Evolutionary conservation across 2,888 invertebrate species (phyloP).

Genomic region (Corythucha ciliata): DNA sequence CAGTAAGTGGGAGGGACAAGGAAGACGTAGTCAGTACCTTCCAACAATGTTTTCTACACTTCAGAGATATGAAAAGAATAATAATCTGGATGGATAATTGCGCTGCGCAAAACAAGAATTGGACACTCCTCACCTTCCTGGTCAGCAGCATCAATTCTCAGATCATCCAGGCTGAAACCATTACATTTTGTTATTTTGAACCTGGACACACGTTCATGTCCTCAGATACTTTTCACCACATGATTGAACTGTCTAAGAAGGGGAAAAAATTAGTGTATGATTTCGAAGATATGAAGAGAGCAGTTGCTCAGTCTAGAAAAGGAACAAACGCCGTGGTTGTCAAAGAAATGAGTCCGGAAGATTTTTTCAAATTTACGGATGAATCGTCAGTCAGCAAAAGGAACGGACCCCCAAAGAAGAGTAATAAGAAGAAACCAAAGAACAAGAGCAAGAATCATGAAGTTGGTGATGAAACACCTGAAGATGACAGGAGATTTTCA

Average conservation of each 20-base stretch:
- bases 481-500: background rate
- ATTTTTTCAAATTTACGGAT: constrained; percentile 9
- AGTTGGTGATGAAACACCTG: constrained; percentile 2
- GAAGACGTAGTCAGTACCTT: constrained; percentile 23
- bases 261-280: constrained; percentile 10
- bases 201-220: constrained; percentile 25
- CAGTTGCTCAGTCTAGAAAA: background rate
- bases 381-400: constrained; percentile 3
- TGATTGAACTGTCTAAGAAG: constrained; percentile 21
- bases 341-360: constrained; percentile 1
- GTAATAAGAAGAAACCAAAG: no score
- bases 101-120: constrained; percentile 14
- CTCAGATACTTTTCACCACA: constrained; percentile 22
- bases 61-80: constrained; percentile 1
- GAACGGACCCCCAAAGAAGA: no score
- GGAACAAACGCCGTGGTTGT: constrained; percentile 4
- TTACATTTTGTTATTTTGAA: constrained; percentile 23
- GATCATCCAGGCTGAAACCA: constrained; percentile 8
- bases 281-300: constrained; percentile 1
- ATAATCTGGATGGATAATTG: constrained; percentile 12
- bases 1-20: constrained; percentile 24
- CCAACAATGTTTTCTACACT: background rate
- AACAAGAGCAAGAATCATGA: constrained; percentile 7
- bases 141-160: constrained; percentile 11
- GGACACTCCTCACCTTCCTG: constrained; percentile 12